Percentiles rank a stretch among this genome's conserved stretches.
phyloP scores from a whole-genome alignment of 2,888 invertebrate species.

The Nebria brevicollis region DNA sequence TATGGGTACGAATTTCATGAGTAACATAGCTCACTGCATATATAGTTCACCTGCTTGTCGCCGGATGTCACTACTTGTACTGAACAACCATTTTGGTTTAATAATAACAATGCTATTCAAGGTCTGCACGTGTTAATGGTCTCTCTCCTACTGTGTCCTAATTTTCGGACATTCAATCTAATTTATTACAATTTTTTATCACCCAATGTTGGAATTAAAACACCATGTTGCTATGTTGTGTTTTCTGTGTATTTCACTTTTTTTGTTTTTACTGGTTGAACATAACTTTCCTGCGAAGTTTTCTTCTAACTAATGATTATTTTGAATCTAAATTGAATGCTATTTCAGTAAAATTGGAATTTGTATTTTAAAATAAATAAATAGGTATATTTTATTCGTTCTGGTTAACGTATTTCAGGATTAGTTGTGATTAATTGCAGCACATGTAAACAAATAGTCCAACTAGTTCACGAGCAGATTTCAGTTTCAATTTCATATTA shows the following conservation, averaged over 20 bases:
- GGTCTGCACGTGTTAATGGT: conserved; percentile 42
- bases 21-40: not conserved
- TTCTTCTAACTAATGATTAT: too few relatives aligned
- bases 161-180: conserved; percentile 40
- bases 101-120: conserved; percentile 27
- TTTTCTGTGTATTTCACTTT: conserved; percentile 21
- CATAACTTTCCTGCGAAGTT: too few relatives aligned
- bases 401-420: too few relatives aligned
- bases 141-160: conserved; percentile 37
- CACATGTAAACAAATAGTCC: too few relatives aligned
- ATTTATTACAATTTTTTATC: conserved; percentile 34
- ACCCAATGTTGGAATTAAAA: conserved; percentile 26
- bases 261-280: not conserved
- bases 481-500: too few relatives aligned
- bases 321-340: too few relatives aligned
- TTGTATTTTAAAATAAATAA: too few relatives aligned
- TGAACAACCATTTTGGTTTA: conserved; percentile 4
- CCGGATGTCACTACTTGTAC: conserved; percentile 23
- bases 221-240: conserved; percentile 15
- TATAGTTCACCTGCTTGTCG: conserved; percentile 4
- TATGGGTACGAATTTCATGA: too few relatives aligned
- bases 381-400: too few relatives aligned
- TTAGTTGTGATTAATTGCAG: too few relatives aligned
- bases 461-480: too few relatives aligned
- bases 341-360: too few relatives aligned